Conservation (phyloP, 2,797 vertebrate species). For the Hypotaenidia okinawae region DNA sequence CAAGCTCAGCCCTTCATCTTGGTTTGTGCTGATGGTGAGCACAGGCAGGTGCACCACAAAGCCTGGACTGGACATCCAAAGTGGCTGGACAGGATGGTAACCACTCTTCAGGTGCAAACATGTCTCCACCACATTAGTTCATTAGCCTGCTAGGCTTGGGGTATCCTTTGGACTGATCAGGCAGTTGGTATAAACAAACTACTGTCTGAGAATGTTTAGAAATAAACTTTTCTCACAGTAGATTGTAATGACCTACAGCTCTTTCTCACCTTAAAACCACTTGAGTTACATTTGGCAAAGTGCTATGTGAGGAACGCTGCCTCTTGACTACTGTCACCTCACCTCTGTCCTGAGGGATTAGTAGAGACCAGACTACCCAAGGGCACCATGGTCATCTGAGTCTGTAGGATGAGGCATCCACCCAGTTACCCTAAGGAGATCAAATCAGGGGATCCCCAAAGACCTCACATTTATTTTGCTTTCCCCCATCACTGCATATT, state of each 20-base stretch:
- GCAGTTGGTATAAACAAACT: background rate
- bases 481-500: background rate
- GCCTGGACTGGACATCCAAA: background rate
- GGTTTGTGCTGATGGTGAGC: background rate
- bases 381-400: accelerated
- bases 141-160: background rate
- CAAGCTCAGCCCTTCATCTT: background rate
- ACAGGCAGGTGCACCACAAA: background rate
- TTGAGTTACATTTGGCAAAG: background rate
- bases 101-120: background rate
- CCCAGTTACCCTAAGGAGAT: background rate
- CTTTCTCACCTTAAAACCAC: background rate
- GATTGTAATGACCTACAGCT: background rate
- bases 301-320: background rate
- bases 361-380: background rate
- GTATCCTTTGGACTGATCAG: background rate
- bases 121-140: background rate
- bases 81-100: background rate
- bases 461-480: background rate
- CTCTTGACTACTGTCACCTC: background rate
- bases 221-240: background rate
- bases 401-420: background rate
- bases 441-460: background rate
- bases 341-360: background rate
- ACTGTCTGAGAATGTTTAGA: background rate